Base-by-base conservation (phyloP, 37 sponge, comb jelly and placozoan species). In the Axinella damicornis region DNA sequence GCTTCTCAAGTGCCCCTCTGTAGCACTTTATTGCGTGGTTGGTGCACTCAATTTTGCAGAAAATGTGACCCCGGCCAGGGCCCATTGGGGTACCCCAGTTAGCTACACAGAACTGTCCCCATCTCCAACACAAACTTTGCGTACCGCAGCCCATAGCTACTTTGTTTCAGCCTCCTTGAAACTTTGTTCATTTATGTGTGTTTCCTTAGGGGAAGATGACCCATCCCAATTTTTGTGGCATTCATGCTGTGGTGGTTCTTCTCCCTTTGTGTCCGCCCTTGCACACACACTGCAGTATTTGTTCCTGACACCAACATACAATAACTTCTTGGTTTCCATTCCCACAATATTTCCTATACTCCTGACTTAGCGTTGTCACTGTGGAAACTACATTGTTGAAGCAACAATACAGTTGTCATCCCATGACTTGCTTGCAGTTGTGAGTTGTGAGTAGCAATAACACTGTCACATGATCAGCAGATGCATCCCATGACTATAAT, bases 301-400 rank as follows among this genome's bases (percentile, higher is more conserved):
- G n/a, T n/a, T n/a, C n/a, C n/a, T n/a, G 5, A 90, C 90, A 27
- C 84, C 85, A 46, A 90, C 20, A 40, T 77, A 65, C 13, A 90
- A 58, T 20, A 90, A 39, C 27, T 79, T 78, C 20, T 72, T 62
- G 2, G 85, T 90, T 16, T 53, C 41, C 31, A 56, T 13, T 4
- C 90, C 90, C 37, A 90, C 77, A 31, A 83, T 90, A 20, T 84
- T 79, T 13, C 64, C 90, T 0, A 90, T n/a, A n/a, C 90, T 35
- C 90, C 90, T 59, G 79, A 77, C 69, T 78, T 90, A 1, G 90
- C 90, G 74, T 84, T 90, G n/a, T n/a, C n/a, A n/a, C n/a, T n/a
- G n/a, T n/a, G n/a, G n/a, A n/a, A n/a, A n/a, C n/a, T n/a, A n/a
- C n/a, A n/a, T n/a, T n/a, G n/a, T n/a, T n/a, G n/a, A n/a, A n/a